Percentiles rank a stretch among this genome's conserved stretches.
phyloP scores from a whole-genome alignment of 2,797 vertebrate genomes.

The Halcyon smyrnensis region DNA sequence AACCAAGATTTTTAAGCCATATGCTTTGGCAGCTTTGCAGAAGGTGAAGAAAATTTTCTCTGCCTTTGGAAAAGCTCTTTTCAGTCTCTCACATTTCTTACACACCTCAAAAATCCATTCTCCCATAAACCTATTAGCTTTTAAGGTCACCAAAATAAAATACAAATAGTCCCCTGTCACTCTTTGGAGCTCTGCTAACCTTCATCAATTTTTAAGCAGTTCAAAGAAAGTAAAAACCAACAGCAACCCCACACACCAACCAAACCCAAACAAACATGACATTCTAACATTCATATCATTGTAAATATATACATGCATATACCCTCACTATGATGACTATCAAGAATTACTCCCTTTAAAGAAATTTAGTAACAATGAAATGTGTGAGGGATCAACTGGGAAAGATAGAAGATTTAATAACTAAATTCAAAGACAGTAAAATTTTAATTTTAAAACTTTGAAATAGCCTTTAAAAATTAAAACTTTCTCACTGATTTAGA shows the following conservation, averaged over 20 bases:
- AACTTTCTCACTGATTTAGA: slow-evolving; percentile 40
- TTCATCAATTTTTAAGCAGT: background rate
- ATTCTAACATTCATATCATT: background rate
- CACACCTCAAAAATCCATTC: background rate
- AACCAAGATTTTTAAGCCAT: slow-evolving; percentile 13
- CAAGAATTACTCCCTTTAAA: background rate
- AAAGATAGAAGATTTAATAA: background rate
- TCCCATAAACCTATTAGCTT: background rate
- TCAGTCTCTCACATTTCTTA: background rate
- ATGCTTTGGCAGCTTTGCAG: slow-evolving; percentile 17
- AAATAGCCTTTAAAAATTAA: slow-evolving; percentile 11
- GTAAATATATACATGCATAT: background rate
- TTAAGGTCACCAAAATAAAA: background rate
- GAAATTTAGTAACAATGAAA: background rate
- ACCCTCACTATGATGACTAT: background rate
- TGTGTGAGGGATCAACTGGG: background rate
- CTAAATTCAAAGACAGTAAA: slow-evolving; percentile 3
- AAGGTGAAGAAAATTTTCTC: slow-evolving; percentile 15
- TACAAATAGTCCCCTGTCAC: background rate
- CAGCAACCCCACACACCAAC: background rate
- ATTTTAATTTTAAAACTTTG: slow-evolving; percentile 6
- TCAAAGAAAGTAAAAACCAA: background rate
- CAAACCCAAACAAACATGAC: background rate
- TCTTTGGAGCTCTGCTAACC: background rate
- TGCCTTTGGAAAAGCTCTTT: background rate